Conservation (phyloP, 2,888 invertebrate genomes). For the Eucera pruinosa region DNA sequence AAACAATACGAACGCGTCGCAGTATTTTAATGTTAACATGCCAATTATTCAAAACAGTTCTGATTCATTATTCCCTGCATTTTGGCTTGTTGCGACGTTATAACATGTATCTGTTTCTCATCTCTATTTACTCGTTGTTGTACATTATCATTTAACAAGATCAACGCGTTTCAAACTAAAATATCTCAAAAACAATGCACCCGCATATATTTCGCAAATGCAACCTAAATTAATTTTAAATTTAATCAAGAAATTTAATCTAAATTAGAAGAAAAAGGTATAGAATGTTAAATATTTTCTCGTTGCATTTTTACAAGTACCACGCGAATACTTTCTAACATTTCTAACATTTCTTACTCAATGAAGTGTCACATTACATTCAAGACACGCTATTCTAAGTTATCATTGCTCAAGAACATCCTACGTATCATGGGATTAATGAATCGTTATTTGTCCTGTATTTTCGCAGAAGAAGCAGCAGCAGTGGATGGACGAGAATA, state of each 20-base stretch:
- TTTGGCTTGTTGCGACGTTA: conserved; percentile 12
- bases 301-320: too few species aligned
- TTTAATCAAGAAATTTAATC: too few species aligned
- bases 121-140: background rate
- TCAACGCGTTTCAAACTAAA: background rate
- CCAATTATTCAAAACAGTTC: background rate
- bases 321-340: background rate
- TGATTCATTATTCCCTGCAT: conserved; percentile 6
- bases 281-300: too few species aligned
- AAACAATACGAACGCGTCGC: background rate
- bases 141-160: background rate
- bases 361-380: conserved; percentile 13
- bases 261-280: too few species aligned
- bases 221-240: too few species aligned
- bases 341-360: conserved; percentile 17
- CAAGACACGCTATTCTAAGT: background rate
- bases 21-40: conserved; percentile 7
- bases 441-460: conserved; percentile 37
- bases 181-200: background rate
- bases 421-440: conserved; percentile 39
- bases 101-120: background rate
- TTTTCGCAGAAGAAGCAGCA: conserved; percentile 89
- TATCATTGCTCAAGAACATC: background rate
- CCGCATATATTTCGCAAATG: background rate
- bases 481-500: conserved; percentile 90